These are phyloP conservation scores for Xylota sylvarum DNA, from an alignment of 2,888 invertebrate species.

Conservation along the genomic window DNA sequence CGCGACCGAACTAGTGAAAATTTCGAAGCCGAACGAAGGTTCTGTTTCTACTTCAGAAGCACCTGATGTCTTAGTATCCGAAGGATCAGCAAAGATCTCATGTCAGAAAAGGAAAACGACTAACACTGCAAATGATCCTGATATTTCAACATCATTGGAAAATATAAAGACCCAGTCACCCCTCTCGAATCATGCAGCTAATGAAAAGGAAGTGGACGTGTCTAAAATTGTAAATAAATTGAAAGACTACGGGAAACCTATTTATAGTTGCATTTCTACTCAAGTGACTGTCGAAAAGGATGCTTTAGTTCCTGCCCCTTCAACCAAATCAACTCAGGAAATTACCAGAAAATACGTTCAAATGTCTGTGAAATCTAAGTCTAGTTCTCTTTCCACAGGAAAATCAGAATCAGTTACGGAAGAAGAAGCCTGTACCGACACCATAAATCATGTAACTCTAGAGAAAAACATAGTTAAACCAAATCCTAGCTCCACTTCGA, in stretches of 20 bases:
- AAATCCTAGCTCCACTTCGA: neutral
- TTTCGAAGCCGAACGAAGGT: neutral
- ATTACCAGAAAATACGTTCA: neutral
- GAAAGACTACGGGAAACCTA: neutral
- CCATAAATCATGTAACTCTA: neutral
- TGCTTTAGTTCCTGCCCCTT: neutral
- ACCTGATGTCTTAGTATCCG: neutral
- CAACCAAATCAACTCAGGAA: no score
- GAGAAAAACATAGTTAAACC: neutral
- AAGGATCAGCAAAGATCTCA: neutral
- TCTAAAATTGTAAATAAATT: neutral
- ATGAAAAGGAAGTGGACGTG: neutral
- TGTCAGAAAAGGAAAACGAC: constrained; percentile 1
- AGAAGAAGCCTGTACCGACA: neutral
- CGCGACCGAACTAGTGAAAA: neutral
- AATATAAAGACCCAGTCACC: neutral
- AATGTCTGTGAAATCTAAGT: neutral
- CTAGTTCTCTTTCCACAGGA: no score
- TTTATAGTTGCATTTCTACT: neutral
- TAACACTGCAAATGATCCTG: neutral
- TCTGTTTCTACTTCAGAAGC: neutral
- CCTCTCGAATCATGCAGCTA: neutral
- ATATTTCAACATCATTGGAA: neutral
- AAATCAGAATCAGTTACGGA: neutral
- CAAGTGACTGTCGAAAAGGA: neutral